Evolutionary conservation across 1,140 invertebrate genomes (phyloP).

Genomic region (Drosophila mauritiana): DNA sequence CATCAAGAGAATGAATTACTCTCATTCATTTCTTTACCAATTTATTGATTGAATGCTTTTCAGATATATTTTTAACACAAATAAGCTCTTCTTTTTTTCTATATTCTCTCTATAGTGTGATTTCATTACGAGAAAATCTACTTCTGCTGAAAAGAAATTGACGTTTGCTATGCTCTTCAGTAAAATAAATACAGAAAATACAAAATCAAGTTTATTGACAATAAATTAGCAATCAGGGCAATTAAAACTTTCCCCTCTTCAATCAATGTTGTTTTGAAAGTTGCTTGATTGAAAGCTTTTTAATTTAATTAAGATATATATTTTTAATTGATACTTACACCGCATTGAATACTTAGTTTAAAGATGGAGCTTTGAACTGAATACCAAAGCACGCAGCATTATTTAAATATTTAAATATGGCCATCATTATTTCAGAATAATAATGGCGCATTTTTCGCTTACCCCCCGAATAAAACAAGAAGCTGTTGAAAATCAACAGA

Average conservation of each 20-base stretch:
- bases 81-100: too few relatives aligned
- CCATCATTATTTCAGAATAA: not conserved
- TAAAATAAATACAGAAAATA: not conserved
- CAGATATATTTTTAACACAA: too few relatives aligned
- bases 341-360: too few relatives aligned
- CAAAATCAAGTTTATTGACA: not conserved
- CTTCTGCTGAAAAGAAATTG: not conserved
- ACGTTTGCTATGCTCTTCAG: not conserved
- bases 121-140: too few relatives aligned
- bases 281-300: not conserved
- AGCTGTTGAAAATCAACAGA: not conserved
- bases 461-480: not conserved
- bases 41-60: too few relatives aligned
- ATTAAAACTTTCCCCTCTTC: not conserved
- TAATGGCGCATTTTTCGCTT: not conserved
- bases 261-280: not conserved
- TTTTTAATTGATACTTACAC: not conserved
- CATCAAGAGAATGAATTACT: too few relatives aligned
- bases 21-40: too few relatives aligned
- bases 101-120: too few relatives aligned
- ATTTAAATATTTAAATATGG: not conserved
- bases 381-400: not conserved
- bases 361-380: not conserved
- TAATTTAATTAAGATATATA: not conserved
- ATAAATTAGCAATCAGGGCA: constrained; percentile 2